phyloP scores from a whole-genome alignment of 2,113 vertebrate species.

The Pyrgilauda ruficollis region DNA sequence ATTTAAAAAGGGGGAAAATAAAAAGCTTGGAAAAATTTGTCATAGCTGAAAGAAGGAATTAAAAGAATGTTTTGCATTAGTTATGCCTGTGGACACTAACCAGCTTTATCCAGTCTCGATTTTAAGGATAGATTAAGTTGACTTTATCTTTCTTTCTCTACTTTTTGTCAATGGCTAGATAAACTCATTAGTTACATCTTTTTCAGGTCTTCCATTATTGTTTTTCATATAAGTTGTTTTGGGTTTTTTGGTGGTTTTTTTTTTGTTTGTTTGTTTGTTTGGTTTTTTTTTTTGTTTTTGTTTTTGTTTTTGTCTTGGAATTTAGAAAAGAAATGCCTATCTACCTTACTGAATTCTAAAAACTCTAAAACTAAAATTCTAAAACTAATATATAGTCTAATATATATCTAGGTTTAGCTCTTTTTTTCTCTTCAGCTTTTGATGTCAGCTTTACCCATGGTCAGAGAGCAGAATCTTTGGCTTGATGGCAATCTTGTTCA shows the following conservation, averaged over 20 bases:
- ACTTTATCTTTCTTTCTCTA: background rate
- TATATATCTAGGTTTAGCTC: background rate
- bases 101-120: background rate
- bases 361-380: background rate
- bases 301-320: background rate
- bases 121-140: background rate
- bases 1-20: background rate
- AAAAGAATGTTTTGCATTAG: background rate
- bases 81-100: background rate
- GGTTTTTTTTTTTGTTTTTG: background rate
- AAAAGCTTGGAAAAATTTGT: background rate
- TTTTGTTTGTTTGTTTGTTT: background rate
- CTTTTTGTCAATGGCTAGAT: background rate
- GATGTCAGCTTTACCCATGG: background rate
- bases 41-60: background rate
- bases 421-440: background rate
- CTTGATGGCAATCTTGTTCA: background rate
- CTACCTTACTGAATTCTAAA: background rate
- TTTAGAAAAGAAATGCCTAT: background rate
- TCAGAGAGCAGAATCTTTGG: background rate
- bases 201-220: background rate
- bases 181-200: background rate
- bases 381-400: no score
- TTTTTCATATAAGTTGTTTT: background rate
- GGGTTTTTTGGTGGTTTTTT: no score